phyloP scores from a whole-genome alignment of 2,888 invertebrate genomes.

The Eupithecia abbreviata region DNA sequence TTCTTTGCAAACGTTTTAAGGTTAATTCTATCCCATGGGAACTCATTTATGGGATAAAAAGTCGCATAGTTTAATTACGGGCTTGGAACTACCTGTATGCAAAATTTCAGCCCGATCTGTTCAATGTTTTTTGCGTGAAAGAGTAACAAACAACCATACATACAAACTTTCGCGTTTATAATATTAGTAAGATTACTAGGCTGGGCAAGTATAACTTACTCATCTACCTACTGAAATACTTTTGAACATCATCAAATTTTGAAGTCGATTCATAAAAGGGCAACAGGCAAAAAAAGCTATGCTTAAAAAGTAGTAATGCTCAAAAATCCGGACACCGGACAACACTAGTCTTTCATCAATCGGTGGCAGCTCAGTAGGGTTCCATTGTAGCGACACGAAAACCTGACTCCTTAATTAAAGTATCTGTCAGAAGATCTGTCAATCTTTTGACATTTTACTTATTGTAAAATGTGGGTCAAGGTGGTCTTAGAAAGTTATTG shows the following conservation, averaged over 20 bases:
- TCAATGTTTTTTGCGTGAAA: too few species aligned
- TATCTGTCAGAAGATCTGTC: conserved; percentile 26
- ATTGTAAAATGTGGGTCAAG: conserved; percentile 36
- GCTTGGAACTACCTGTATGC: too few species aligned
- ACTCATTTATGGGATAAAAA: too few species aligned
- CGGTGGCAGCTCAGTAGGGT: conserved; percentile 47
- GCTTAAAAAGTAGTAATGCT: neutral
- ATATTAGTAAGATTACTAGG: too few species aligned
- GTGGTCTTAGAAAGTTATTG: conserved; percentile 36
- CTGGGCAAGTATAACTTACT: too few species aligned
- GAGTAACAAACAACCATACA: too few species aligned
- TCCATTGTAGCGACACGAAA: conserved; percentile 43
- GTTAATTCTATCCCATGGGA: too few species aligned
- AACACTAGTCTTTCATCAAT: conserved; percentile 35
- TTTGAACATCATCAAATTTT: neutral
- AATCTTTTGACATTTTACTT: conserved; percentile 27
- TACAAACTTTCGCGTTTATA: too few species aligned
- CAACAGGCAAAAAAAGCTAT: neutral
- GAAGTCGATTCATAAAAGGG: neutral
- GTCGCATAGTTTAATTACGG: too few species aligned
- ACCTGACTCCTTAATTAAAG: conserved; percentile 52
- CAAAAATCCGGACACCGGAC: neutral
- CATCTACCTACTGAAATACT: too few species aligned
- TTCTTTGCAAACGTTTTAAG: too few species aligned
- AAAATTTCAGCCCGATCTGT: too few species aligned